A percentile compares a stretch with the other conserved stretches of the same genome.
These are phyloP conservation scores for Acanthornis magna DNA, from an alignment of 2,797 vertebrate genomes.

Conservation along the genomic window DNA sequence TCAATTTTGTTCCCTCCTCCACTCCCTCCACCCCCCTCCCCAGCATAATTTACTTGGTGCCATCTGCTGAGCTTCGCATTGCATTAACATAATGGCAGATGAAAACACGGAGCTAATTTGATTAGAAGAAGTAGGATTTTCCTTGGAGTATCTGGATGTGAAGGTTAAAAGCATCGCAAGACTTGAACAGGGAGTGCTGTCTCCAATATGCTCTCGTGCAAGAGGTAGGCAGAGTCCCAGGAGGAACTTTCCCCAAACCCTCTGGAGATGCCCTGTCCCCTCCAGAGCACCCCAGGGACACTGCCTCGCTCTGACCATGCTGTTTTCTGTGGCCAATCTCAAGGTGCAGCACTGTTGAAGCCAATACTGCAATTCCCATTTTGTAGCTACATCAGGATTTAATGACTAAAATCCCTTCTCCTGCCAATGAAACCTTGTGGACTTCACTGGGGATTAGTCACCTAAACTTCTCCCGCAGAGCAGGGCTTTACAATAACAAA, in stretches of 20 bases:
- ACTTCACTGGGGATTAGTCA: neutral
- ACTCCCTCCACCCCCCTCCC: neutral
- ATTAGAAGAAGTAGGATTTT: slow-evolving; percentile 72
- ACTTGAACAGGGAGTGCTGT: neutral
- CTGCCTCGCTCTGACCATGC: neutral
- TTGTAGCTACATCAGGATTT: accelerated
- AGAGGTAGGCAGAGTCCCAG: neutral
- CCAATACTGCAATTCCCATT: neutral
- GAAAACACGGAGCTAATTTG: slow-evolving; percentile 73
- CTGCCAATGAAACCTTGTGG: neutral
- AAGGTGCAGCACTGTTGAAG: neutral
- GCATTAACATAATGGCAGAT: slow-evolving; percentile 80
- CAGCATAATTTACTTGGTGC: slow-evolving; percentile 76
- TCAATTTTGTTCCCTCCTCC: slow-evolving; percentile 69
- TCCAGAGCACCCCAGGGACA: no score
- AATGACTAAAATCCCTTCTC: neutral
- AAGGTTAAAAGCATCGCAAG: slow-evolving; percentile 75
- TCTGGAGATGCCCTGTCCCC: neutral
- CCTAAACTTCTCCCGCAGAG: neutral
- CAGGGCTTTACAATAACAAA: neutral
- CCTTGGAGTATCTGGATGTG: slow-evolving; percentile 47
- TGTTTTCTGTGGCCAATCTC: accelerated
- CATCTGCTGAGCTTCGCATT: slow-evolving; percentile 75
- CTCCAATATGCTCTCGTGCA: neutral
- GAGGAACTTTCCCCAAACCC: neutral